Percentiles rank a stretch among this genome's conserved stretches.
phyloP scores from a whole-genome alignment of 2,113 vertebrate species.

The Megalops atlanticus region DNA sequence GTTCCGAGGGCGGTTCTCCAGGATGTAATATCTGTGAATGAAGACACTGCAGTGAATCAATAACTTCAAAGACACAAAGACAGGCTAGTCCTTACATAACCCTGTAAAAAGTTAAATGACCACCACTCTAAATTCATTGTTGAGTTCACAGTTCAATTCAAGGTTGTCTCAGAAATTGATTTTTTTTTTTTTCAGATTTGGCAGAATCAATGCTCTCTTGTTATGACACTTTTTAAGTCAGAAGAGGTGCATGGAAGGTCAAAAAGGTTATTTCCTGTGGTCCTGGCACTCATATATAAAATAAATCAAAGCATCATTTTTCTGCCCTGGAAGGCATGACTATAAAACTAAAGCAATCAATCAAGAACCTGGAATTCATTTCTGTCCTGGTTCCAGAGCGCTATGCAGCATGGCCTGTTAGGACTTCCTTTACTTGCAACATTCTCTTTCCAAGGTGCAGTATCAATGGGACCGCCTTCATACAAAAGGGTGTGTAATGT shows the following conservation, averaged over 20 bases:
- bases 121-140: too few relatives aligned
- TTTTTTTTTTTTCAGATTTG: too few relatives aligned
- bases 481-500: background rate
- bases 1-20: slow-evolving; percentile 89
- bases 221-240: slow-evolving; percentile 1
- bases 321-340: slow-evolving; percentile 18
- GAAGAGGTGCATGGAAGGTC: slow-evolving; percentile 8
- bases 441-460: slow-evolving; percentile 3
- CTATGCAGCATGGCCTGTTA: background rate
- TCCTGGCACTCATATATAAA: background rate
- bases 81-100: too few relatives aligned
- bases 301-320: background rate
- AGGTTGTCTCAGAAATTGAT: too few relatives aligned
- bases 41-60: slow-evolving; percentile 39
- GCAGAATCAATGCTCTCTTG: too few relatives aligned
- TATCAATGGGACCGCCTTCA: slow-evolving; percentile 12
- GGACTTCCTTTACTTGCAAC: slow-evolving; percentile 7
- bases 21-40: slow-evolving; percentile 85
- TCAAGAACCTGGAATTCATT: slow-evolving; percentile 21
- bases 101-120: too few relatives aligned
- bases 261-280: slow-evolving; percentile 11
- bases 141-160: too few relatives aligned
- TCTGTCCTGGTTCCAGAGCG: background rate
- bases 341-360: slow-evolving; percentile 23
- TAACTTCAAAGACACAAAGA: too few relatives aligned